A percentile compares a stretch with the other conserved stretches of the same genome.
Conservation (phyloP, 2,888 invertebrate genomes). For the Tetramorium bicarinatum region DNA sequence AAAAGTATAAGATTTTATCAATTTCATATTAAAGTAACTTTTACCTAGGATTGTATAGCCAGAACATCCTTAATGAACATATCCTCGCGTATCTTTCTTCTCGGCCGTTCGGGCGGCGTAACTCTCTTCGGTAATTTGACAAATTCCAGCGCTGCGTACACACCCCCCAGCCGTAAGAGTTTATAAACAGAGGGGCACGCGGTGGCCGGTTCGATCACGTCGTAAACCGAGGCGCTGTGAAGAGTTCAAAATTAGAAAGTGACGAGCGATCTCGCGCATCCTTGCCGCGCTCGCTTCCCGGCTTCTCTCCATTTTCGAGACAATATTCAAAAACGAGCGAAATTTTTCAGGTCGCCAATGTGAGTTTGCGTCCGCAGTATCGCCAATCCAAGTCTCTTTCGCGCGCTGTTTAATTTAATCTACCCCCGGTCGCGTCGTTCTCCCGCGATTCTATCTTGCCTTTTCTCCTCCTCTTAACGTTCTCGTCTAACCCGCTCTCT, state of each 20-base stretch:
- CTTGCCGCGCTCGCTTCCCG: conserved; percentile 1
- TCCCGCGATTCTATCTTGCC: conserved; percentile 37
- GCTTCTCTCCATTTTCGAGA: conserved; percentile 39
- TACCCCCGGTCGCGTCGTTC: conserved; percentile 32
- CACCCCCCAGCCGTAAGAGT: conserved; percentile 31
- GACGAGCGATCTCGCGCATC: conserved; percentile 49
- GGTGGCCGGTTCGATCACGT: conserved; percentile 39
- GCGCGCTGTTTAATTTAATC: conserved; percentile 78
- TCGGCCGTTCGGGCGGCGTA: neutral
- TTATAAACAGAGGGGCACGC: conserved; percentile 66
- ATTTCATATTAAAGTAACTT: too few relatives aligned
- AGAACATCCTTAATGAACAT: neutral
- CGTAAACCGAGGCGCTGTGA: conserved; percentile 57
- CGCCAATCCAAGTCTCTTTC: conserved; percentile 56
- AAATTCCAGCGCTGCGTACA: conserved; percentile 55
- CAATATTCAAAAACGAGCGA: conserved; percentile 63
- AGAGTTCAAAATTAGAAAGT: conserved; percentile 73
- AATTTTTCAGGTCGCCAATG: conserved; percentile 41
- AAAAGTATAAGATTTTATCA: too few relatives aligned
- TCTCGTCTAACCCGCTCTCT: conserved; percentile 44
- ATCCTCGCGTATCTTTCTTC: neutral
- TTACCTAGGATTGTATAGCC: too few relatives aligned
- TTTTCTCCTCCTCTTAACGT: conserved; percentile 42
- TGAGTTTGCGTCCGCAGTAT: neutral
- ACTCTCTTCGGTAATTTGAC: conserved; percentile 39